Conservation (phyloP, 2,797 vertebrate species). For the Naso thynnoides region DNA sequence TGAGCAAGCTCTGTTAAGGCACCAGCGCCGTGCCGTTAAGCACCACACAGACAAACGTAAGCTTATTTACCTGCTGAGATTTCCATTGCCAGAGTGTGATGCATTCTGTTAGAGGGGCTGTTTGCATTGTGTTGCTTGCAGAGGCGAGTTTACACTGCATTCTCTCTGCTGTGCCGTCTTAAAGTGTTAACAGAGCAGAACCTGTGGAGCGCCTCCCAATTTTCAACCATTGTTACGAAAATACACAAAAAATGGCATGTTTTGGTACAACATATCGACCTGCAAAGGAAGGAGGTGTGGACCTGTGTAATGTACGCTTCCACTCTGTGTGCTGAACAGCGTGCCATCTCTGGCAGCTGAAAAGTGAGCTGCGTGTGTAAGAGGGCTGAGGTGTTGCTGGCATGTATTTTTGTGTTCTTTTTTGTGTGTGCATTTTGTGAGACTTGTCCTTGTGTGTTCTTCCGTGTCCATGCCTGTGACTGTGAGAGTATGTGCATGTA, state of each 20-base stretch:
- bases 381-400: constrained; percentile 21
- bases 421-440: constrained; percentile 1
- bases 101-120: constrained; percentile 39
- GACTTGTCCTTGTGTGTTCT: constrained; percentile 3
- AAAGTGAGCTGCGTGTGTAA: constrained; percentile 40
- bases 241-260: constrained; percentile 15
- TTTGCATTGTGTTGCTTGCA: constrained; percentile 35
- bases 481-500: not conserved
- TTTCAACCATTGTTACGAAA: constrained; percentile 31
- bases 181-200: constrained; percentile 52
- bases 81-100: constrained; percentile 38
- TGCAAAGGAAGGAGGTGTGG: constrained; percentile 27
- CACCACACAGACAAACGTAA: constrained; percentile 45
- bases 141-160: constrained; percentile 17
- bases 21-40: constrained; percentile 37
- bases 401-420: constrained; percentile 14
- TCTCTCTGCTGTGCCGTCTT: not conserved
- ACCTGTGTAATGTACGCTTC: constrained; percentile 41
- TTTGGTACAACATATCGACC: constrained; percentile 44
- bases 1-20: constrained; percentile 33
- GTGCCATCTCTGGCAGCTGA: constrained; percentile 27
- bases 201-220: constrained; percentile 13
- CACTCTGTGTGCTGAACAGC: constrained; percentile 46
- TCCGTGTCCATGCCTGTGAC: constrained; percentile 16
- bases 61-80: constrained; percentile 56